Base-by-base conservation (phyloP, 2,797 vertebrate genomes). In the Oreochromis grahami region DNA sequence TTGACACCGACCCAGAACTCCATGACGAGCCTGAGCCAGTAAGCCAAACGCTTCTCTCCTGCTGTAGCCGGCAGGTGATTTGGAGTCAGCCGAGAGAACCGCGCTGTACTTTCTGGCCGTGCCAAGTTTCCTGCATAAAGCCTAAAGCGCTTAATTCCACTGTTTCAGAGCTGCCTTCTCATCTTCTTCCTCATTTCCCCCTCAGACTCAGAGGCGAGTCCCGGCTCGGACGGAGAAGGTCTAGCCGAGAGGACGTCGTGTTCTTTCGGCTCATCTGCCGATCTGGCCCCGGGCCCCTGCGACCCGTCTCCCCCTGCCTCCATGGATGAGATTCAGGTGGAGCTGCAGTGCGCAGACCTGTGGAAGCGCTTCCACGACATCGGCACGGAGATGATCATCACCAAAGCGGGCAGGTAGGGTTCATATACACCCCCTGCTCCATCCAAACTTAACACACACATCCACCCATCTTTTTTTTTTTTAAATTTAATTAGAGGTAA, bases 321-420 rank as follows among this genome's bases (percentile, higher is more conserved):
- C 86, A 99, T 99, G 98, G 98, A 99, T 86, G 98, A 99, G 92
- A 99, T 99, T 87, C 98, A 99, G 95, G 98, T 99, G 95, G 98
- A 99, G 93, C 94, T 99, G 85, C 98, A 99, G 86, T 99, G 98
- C 85, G 98, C 98, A 0, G 98, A 99, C 92, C 97, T 99, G 82
- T 99, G 98, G 98, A 99, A 99, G 94, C 97, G 98, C 86, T 99
- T 99, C 96, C 98, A 99, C 81, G 98, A 99, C 84, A 99, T 99
- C 83, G 98, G 98, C 87, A 99, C 98, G 1, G 98, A 99, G 95
- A 99, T 99, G 98, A 99, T 99, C 91, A 99, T 99, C 96, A 99
- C 98, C 1, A 99, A 99, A 94, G 98, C 98, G 83, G 98, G 98
- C 93, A 98, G 98, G 98, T 99, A 96, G 96, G 79, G 14, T 45